A percentile compares a stretch with the other conserved stretches of the same genome.
These are phyloP conservation scores for Entomobrya proxima DNA, from an alignment of 2,888 invertebrate genomes.

Conservation along the genomic window DNA sequence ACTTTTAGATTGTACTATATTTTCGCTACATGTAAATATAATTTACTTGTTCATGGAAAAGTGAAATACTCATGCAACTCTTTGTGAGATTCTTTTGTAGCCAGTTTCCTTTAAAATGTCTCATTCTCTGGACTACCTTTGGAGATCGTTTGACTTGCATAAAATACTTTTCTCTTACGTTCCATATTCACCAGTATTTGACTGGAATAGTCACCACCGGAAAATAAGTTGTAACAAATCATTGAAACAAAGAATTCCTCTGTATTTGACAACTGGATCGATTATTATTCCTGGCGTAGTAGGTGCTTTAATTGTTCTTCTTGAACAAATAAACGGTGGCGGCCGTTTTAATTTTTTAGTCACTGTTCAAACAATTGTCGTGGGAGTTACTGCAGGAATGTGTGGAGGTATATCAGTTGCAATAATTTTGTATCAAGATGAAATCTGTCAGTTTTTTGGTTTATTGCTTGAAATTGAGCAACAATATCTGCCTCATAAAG, in stretches of 20 bases:
- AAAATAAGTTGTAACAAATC: background rate
- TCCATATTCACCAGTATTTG: background rate
- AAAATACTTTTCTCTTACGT: background rate
- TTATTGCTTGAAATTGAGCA: background rate
- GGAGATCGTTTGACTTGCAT: constrained; percentile 20
- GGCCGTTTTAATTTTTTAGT: background rate
- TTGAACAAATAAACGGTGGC: background rate
- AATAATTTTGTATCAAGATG: background rate
- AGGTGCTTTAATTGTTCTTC: background rate
- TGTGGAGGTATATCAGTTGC: background rate
- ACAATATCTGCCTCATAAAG: too few species aligned
- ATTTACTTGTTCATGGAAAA: too few species aligned
- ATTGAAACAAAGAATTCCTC: background rate
- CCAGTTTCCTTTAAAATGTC: too few species aligned
- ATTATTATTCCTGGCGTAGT: background rate
- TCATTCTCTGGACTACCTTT: background rate
- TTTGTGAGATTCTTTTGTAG: too few species aligned
- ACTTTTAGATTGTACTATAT: too few species aligned
- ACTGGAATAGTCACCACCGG: background rate
- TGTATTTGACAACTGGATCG: background rate
- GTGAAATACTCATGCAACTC: too few species aligned
- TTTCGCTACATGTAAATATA: too few species aligned
- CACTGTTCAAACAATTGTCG: background rate
- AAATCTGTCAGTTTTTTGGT: background rate
- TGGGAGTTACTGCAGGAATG: background rate